Conservation (phyloP, 92 coral and sea anemone genomes). For the Porites cylindrica region DNA sequence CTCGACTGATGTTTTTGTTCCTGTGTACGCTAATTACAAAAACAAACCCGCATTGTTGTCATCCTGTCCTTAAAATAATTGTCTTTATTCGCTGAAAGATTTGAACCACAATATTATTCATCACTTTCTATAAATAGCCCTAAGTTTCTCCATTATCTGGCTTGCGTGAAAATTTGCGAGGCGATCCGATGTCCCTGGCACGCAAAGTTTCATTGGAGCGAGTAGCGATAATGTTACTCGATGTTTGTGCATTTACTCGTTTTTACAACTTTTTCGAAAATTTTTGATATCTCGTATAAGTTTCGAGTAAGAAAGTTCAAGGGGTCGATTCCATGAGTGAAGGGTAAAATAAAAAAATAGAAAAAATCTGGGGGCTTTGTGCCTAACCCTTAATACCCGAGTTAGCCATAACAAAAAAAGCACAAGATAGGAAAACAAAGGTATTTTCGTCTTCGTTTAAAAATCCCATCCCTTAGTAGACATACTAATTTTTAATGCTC, state of each 20-base stretch:
- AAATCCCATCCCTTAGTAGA: neutral
- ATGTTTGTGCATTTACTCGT: too few relatives aligned
- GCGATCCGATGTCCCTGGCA: conserved; percentile 10
- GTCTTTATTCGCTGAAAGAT: neutral
- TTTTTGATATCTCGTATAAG: neutral
- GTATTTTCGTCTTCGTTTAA: neutral
- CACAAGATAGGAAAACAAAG: neutral
- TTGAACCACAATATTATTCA: neutral
- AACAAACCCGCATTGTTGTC: neutral
- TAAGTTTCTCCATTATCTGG: neutral
- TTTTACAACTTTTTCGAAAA: too few relatives aligned
- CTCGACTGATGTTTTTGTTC: too few relatives aligned
- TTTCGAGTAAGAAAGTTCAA: neutral
- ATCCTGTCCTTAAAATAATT: neutral
- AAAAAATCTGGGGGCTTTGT: neutral
- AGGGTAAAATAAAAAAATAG: neutral
- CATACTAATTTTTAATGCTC: neutral
- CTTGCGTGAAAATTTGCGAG: conserved; percentile 17
- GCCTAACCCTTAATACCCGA: neutral
- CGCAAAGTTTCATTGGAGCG: conserved; percentile 1
- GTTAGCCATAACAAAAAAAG: neutral
- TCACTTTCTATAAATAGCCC: conserved; percentile 8
- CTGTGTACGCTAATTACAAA: too few relatives aligned
- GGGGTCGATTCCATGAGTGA: neutral
- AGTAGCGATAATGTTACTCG: too few relatives aligned